Evolutionary conservation across 1,140 invertebrate species (phyloP), one percentile per base, ranked within the genome.

Genomic region (Aethina tumida): DNA sequence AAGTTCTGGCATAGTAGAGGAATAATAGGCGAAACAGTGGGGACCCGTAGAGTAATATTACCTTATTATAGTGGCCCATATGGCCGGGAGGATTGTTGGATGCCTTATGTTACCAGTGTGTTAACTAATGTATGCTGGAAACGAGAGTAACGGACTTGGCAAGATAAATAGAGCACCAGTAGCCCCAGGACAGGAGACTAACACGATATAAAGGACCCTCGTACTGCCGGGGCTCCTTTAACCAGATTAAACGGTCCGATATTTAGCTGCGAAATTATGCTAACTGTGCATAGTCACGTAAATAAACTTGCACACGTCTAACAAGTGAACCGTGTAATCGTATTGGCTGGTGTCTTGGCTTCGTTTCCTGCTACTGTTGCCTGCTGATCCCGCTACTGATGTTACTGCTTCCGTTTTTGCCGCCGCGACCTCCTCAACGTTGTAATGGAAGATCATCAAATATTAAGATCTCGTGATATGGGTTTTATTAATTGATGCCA

Each of bases 401-500:
- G n/a, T n/a, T n/a, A n/a, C n/a, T n/a, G n/a, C n/a, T n/a, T n/a
- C n/a, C n/a, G 20, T 25, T 14, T 35, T 35, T 26, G 34, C 34
- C 19, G 20, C 30, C 25, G 30, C 25, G 35, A 35, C 36, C 43
- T 40, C 31, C 40, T 26, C 14, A 29, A 8, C 24, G 29, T 34
- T 33, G 50, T 59, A 62, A 62, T 62, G 58, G 58, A 59, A 50
- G 36, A 20, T 35, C 50, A 60, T 62, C 50, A 63, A 64, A 57
- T 61, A 64, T 63, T 55, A 47, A 64, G 17, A 41, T 41, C 46
- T 55, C 57, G 48, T 63, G 62, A 64, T 62, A 63, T 52, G 56
- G 58, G 52, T 55, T 50, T 64, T 63, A 64, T 64, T 64, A 64
- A 64, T 64, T 64, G 62, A 63, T 63, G 60, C 58, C 56, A 61